A percentile compares a stretch with the other conserved stretches of the same genome.
These are phyloP conservation scores for Propithecus deckenii DNA, from an alignment of 2,797 vertebrate genomes.

Conservation along the genomic window DNA sequence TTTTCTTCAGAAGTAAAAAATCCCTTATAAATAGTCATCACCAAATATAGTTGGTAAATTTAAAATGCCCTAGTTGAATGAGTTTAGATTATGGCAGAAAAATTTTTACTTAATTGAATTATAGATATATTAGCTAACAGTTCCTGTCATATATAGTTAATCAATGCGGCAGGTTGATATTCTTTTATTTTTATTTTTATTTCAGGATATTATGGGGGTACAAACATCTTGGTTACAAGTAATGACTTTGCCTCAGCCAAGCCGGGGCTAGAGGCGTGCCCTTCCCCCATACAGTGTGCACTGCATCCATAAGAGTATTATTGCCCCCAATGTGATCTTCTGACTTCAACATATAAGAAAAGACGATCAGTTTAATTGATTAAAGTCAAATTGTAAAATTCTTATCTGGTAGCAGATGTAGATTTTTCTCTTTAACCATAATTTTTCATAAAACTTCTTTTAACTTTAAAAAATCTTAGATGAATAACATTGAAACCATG, in stretches of 20 bases:
- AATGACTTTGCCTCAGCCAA: too few species aligned
- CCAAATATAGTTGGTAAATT: neutral
- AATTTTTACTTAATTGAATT: neutral
- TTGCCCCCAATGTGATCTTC: neutral
- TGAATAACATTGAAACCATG: neutral
- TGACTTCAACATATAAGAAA: neutral
- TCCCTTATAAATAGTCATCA: neutral
- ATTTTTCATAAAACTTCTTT: neutral
- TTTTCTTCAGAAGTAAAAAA: neutral
- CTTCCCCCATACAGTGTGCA: too few species aligned
- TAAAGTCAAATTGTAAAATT: neutral
- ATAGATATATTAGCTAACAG: neutral
- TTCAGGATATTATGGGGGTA: too few species aligned
- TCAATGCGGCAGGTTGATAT: neutral
- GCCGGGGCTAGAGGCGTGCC: too few species aligned
- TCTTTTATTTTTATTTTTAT: neutral
- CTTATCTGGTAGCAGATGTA: neutral
- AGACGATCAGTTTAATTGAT: neutral
- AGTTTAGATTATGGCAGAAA: neutral
- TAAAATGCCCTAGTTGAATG: neutral
- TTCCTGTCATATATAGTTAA: neutral
- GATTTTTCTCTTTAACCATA: neutral
- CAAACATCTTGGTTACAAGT: too few species aligned
- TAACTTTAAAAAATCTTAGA: neutral
- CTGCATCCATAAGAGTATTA: neutral